These are phyloP conservation scores for Hemibagrus wyckioides DNA, from an alignment of 2,113 vertebrate genomes.

Conservation along the genomic window DNA sequence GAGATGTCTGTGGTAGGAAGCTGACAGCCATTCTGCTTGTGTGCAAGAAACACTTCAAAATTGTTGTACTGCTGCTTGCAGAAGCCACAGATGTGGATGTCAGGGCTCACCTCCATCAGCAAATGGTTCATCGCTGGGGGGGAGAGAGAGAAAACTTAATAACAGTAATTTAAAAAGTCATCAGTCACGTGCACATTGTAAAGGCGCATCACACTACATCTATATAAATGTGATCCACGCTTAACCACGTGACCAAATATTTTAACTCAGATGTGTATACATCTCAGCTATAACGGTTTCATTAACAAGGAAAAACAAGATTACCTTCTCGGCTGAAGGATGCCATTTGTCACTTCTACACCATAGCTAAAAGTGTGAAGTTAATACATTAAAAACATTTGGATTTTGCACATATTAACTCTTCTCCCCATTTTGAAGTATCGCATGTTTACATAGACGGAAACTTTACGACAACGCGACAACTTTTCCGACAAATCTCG, in stretches of 20 bases:
- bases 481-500: neutral
- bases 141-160: slow-evolving; percentile 43
- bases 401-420: neutral
- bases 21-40: slow-evolving; percentile 92
- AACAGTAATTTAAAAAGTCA: neutral
- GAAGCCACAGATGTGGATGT: slow-evolving; percentile 96
- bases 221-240: neutral
- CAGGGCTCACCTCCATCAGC: slow-evolving; percentile 87
- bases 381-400: neutral
- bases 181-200: neutral
- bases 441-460: neutral
- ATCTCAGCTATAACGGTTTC: neutral
- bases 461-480: slow-evolving; percentile 8
- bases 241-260: neutral
- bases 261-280: neutral
- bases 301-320: neutral
- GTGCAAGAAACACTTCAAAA: slow-evolving; percentile 86
- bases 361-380: neutral
- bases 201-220: neutral
- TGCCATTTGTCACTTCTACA: too few relatives aligned
- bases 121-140: slow-evolving; percentile 79
- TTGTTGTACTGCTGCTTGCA: slow-evolving; percentile 97
- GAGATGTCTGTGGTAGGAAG: slow-evolving; percentile 69
- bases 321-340: slow-evolving; percentile 72
- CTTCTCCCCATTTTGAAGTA: neutral